Evolutionary conservation across 2,113 vertebrate genomes (phyloP).

Genomic region (Rutilus rutilus): DNA sequence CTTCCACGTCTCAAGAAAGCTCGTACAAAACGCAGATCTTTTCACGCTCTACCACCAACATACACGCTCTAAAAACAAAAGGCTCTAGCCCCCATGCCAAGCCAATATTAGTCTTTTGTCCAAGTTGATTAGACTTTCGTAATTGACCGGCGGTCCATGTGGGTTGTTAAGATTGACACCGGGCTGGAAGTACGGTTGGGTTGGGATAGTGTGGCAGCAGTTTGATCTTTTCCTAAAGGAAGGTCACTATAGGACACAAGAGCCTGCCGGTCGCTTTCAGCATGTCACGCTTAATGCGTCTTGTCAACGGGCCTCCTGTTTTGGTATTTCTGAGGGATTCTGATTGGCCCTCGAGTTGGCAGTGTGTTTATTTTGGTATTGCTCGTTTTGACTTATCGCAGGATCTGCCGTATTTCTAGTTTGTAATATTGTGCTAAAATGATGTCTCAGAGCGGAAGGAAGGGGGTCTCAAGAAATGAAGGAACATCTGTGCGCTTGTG

Average conservation of each 20-base stretch:
- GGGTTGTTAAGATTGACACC: not conserved
- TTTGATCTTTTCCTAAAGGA: constrained; percentile 21
- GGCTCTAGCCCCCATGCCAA: not conserved
- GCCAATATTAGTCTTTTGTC: constrained; percentile 16
- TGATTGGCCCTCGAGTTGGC: constrained; percentile 43
- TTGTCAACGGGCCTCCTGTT: constrained; percentile 50
- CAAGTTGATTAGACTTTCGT: not conserved
- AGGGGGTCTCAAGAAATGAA: not conserved
- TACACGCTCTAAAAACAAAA: constrained; percentile 12
- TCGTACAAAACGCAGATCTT: not conserved
- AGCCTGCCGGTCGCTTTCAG: constrained; percentile 33
- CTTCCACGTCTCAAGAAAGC: constrained; percentile 60
- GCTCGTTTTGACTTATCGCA: constrained; percentile 37
- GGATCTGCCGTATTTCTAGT: constrained; percentile 49
- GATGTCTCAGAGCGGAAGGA: not conserved
- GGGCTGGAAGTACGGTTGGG: constrained; percentile 4
- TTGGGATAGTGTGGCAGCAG: not conserved
- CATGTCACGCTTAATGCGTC: constrained; percentile 59
- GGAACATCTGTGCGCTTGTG: constrained; percentile 49
- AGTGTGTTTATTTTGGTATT: constrained; percentile 61
- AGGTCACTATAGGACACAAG: constrained; percentile 9
- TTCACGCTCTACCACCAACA: constrained; percentile 15
- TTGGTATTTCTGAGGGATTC: constrained; percentile 50
- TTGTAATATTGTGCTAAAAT: constrained; percentile 23
- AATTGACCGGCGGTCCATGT: not conserved